These are phyloP conservation scores for Anguilla marmorata DNA, from an alignment of 2,797 vertebrate genomes.

Conservation along the genomic window DNA sequence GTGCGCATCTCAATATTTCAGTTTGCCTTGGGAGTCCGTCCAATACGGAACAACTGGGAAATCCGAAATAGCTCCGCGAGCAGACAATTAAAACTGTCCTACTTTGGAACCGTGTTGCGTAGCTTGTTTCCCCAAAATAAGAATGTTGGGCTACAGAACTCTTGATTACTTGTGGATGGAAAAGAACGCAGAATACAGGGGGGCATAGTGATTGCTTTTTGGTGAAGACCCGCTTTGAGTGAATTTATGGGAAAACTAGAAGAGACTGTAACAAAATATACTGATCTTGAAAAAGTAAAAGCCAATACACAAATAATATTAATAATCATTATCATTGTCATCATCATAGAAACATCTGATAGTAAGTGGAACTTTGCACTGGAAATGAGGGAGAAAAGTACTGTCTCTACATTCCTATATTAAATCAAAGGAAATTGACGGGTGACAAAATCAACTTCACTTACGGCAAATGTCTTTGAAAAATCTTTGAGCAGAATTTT, in stretches of 20 bases:
- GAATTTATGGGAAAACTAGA: neutral
- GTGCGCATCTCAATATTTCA: conserved; percentile 7
- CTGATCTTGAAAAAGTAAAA: too few species aligned
- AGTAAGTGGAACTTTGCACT: too few species aligned
- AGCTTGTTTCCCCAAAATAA: neutral
- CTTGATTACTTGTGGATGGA: neutral
- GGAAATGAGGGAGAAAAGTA: too few species aligned
- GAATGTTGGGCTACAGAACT: neutral
- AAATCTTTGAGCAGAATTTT: too few species aligned
- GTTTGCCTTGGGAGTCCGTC: neutral
- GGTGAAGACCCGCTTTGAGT: neutral
- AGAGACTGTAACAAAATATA: neutral
- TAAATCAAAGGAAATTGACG: too few species aligned
- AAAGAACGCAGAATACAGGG: neutral
- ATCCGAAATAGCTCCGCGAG: neutral
- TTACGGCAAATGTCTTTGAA: too few species aligned
- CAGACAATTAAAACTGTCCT: neutral
- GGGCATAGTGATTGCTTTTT: neutral
- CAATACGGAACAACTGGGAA: neutral
- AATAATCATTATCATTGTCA: too few species aligned
- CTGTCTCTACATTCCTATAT: too few species aligned
- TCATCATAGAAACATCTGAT: too few species aligned
- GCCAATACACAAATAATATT: too few species aligned
- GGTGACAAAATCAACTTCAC: too few species aligned
- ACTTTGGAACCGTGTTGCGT: neutral